These are phyloP conservation scores for Mugil cephalus DNA, from an alignment of 2,113 vertebrate species.

Conservation along the genomic window DNA sequence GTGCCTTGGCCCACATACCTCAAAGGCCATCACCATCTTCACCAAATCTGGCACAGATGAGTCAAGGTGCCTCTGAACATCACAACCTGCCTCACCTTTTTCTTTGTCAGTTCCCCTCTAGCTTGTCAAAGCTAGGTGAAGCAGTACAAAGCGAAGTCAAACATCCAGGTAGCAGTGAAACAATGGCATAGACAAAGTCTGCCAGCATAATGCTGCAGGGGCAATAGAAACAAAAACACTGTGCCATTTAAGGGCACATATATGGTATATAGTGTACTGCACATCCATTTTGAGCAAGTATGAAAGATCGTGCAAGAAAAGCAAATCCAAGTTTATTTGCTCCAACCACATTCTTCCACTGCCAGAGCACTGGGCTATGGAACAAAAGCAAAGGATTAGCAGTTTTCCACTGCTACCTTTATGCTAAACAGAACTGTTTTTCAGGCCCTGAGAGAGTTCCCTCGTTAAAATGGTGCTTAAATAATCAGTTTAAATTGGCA, in stretches of 20 bases:
- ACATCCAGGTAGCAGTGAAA: too few species aligned
- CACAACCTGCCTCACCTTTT: conserved; percentile 17
- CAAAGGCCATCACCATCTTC: conserved; percentile 10
- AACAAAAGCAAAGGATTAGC: conserved; percentile 58
- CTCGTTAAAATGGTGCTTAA: conserved; percentile 23
- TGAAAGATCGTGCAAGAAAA: conserved; percentile 29
- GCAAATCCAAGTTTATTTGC: conserved; percentile 40
- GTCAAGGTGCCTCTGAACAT: conserved; percentile 1
- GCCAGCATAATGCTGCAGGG: conserved; percentile 17
- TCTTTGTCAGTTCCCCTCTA: background rate
- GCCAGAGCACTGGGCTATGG: conserved; percentile 50
- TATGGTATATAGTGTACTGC: too few species aligned
- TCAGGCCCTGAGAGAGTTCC: conserved; percentile 18
- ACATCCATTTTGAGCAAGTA: conserved; percentile 36
- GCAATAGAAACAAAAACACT: conserved; percentile 26
- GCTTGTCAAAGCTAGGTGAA: conserved; percentile 19
- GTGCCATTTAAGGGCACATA: conserved; percentile 20
- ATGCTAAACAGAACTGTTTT: conserved; percentile 46
- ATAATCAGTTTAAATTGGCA: conserved; percentile 19
- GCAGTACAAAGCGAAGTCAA: conserved; percentile 38
- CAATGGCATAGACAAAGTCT: conserved; percentile 23
- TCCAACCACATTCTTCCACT: conserved; percentile 50
- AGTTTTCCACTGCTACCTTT: conserved; percentile 53
- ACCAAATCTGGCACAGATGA: conserved; percentile 33
- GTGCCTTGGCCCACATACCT: background rate